A percentile compares a stretch with the other conserved stretches of the same genome.
Evolutionary conservation across 2,888 invertebrate species (phyloP).

Genomic region (Crossocerus cetratus): DNA sequence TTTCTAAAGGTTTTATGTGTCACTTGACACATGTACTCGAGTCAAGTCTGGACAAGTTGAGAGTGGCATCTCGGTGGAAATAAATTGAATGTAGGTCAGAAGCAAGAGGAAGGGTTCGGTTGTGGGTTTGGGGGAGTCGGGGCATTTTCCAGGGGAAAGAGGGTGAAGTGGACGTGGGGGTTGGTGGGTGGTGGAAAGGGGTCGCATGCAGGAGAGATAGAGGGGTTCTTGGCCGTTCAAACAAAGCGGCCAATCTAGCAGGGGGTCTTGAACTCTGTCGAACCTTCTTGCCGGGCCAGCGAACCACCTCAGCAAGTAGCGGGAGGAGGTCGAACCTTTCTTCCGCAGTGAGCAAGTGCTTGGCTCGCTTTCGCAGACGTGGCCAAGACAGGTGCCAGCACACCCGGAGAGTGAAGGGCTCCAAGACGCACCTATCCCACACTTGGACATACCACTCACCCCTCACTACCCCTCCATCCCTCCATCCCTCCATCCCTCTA

Average conservation of each 20-base stretch:
- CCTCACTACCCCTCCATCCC: no score
- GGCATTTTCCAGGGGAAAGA: conserved; percentile 2
- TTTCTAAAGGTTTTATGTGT: no score
- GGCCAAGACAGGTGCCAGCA: conserved; percentile 32
- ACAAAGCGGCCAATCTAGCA: conserved; percentile 61
- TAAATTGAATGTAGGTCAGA: conserved; percentile 7
- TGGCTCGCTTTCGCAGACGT: conserved; percentile 49
- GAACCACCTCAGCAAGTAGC: conserved; percentile 33
- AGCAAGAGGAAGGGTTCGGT: not conserved
- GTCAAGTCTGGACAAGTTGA: no score
- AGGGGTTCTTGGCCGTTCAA: conserved; percentile 42
- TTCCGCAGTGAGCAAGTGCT: conserved; percentile 10
- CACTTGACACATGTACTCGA: no score
- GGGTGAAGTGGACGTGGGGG: conserved; percentile 14
- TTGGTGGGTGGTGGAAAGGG: not conserved
- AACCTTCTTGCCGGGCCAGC: conserved; percentile 22
- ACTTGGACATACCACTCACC: no score
- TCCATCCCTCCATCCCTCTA: no score
- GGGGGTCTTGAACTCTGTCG: conserved; percentile 30
- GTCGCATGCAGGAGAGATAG: conserved; percentile 4
- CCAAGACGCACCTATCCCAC: conserved; percentile 25
- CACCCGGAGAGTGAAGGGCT: conserved; percentile 20
- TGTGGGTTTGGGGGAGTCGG: no score
- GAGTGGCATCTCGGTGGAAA: not conserved
- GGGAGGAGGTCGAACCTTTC: not conserved